Conservation (phyloP, 2,797 vertebrate genomes). For the Iguana delicatissima region DNA sequence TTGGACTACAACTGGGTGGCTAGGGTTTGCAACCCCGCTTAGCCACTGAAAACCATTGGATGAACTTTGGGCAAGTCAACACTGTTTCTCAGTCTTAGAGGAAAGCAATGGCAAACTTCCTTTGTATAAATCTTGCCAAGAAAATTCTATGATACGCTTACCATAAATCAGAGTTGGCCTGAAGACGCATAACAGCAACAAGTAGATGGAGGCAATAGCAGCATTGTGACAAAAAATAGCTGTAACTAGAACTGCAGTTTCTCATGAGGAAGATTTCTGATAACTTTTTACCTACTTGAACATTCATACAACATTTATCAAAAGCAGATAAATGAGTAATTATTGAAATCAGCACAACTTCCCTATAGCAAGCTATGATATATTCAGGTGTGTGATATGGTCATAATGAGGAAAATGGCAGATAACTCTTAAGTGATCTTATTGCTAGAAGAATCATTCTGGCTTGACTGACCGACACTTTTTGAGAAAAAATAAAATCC, state of each 20-base stretch:
- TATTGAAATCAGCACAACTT: constrained; percentile 9
- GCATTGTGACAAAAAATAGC: background rate
- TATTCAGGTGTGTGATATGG: no score
- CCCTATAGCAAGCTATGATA: no score
- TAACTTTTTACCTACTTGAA: background rate
- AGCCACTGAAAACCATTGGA: no score
- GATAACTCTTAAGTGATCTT: background rate
- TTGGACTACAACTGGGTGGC: no score
- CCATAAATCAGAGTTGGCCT: no score
- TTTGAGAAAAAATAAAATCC: background rate
- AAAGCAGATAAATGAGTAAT: background rate
- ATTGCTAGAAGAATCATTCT: background rate
- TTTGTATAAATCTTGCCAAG: no score
- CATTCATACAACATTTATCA: background rate
- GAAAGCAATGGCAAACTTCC: no score
- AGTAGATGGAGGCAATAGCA: background rate
- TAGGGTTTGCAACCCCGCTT: no score
- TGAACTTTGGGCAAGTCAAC: no score
- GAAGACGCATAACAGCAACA: no score
- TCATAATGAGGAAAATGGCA: background rate
- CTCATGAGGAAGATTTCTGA: background rate
- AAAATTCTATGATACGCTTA: no score
- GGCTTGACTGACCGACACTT: background rate
- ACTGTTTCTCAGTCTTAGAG: no score
- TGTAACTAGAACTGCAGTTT: background rate